These are phyloP conservation scores for Tautogolabrus adspersus DNA, from an alignment of 2,113 vertebrate genomes.

Conservation along the genomic window DNA sequence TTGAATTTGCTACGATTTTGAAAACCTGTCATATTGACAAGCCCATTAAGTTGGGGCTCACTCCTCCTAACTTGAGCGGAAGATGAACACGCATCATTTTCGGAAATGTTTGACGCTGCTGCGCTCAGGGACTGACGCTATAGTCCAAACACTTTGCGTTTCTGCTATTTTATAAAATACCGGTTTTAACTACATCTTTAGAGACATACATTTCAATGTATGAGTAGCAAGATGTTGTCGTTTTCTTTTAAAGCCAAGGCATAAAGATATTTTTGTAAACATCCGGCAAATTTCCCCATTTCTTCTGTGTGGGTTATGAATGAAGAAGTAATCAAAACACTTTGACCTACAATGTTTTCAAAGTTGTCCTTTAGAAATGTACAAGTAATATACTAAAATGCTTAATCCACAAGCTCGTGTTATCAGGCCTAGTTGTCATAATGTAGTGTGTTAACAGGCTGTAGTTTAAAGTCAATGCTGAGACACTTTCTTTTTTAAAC, in stretches of 20 bases:
- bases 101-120: conserved; percentile 58
- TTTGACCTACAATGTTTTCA: neutral
- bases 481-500: neutral
- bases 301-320: neutral
- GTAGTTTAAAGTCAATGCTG: neutral
- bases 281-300: neutral
- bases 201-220: neutral
- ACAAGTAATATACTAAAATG: neutral
- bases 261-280: neutral
- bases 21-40: conserved; percentile 18
- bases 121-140: conserved; percentile 39
- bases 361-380: too few relatives aligned
- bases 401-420: neutral
- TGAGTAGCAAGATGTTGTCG: neutral
- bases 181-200: neutral
- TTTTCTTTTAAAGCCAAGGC: neutral
- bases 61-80: conserved; percentile 74
- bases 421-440: neutral
- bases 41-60: conserved; percentile 68
- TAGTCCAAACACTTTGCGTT: neutral
- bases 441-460: neutral
- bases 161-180: neutral
- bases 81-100: conserved; percentile 75
- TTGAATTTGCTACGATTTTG: conserved; percentile 44
- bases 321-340: conserved; percentile 49